phyloP scores from a whole-genome alignment of 1,140 invertebrate genomes.

The Caerostris darwini region DNA sequence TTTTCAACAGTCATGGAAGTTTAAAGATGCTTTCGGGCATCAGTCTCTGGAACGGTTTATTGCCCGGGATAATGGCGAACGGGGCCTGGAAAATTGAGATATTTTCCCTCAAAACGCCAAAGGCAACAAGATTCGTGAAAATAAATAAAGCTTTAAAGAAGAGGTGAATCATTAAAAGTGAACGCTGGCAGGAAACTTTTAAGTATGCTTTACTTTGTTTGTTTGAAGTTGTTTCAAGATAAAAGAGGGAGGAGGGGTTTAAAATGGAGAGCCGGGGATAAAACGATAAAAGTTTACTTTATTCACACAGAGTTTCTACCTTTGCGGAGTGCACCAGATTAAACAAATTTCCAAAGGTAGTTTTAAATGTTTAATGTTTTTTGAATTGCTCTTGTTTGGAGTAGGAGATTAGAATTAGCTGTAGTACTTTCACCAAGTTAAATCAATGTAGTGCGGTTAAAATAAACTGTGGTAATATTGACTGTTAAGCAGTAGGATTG shows the following conservation, averaged over 20 bases:
- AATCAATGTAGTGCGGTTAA: neutral
- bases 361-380: neutral
- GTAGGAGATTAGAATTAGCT: neutral
- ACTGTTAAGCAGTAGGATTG: neutral
- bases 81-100: neutral
- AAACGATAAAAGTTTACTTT: neutral
- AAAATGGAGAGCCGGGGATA: neutral
- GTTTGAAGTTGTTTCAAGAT: neutral
- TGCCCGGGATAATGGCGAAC: slow-evolving; percentile 1
- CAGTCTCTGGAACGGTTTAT: slow-evolving; percentile 8
- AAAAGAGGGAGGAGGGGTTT: neutral
- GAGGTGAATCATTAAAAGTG: neutral
- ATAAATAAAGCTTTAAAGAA: neutral
- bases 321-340: neutral
- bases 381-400: neutral
- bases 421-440: neutral
- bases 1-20: slow-evolving; percentile 32
- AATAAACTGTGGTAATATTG: neutral
- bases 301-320: neutral
- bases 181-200: neutral
- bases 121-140: neutral
- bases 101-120: neutral
- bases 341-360: neutral
- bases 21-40: slow-evolving; percentile 1
- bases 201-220: neutral